Base-by-base conservation (phyloP, 2,113 vertebrate species). In the Cochlearius cochlearius region DNA sequence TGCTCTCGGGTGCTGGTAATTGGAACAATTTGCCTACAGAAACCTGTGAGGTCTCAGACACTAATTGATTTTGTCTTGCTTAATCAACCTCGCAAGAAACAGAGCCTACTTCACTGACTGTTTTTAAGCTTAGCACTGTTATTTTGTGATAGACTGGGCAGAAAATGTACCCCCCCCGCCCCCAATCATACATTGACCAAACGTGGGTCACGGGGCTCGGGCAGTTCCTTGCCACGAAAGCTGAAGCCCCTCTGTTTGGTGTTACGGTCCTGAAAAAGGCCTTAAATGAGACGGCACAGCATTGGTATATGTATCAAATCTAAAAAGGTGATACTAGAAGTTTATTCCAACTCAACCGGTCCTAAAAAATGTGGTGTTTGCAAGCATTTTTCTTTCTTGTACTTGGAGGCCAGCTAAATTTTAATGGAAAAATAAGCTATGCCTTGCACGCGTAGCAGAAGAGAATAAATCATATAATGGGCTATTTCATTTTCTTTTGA, bases 61-160 rank as follows among this genome's bases (percentile, higher is more conserved):
- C 92, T 98, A 97, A 98, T 96, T 96, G 96, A 97, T 96, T 98
- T 98, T 98, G 97, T 98, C 98, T 98, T 97, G 90, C 94, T 98
- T 97, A 96, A 97, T 97, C 97, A 98, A 38, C 90, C 86, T 64
- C 17, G 32, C 83, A 84, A 73, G 87, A 96, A 95, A 8, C 96
- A 97, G 96, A 74, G 79, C 91, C 80, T 47, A 1, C 96, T 97
- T 94, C 73, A 7, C 72, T 29, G 92, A 50, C 90, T 92, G 89
- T 15, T 86, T 97, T 94, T 96, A 95, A 96, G 91, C 95, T 91
- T 17, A 75, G 86, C 26, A 38, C 96, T 90, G 93, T 59, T 66
- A 16, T 41, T 79, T 76, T 32, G 56, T 50, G 96, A 93, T 60
- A 55, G 29, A 12, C 23, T 45, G 94, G 85, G 96, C 97, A 98